phyloP scores from a whole-genome alignment of 35 echinoderm and acorn worm genomes.

The Apostichopus parvimensis region DNA sequence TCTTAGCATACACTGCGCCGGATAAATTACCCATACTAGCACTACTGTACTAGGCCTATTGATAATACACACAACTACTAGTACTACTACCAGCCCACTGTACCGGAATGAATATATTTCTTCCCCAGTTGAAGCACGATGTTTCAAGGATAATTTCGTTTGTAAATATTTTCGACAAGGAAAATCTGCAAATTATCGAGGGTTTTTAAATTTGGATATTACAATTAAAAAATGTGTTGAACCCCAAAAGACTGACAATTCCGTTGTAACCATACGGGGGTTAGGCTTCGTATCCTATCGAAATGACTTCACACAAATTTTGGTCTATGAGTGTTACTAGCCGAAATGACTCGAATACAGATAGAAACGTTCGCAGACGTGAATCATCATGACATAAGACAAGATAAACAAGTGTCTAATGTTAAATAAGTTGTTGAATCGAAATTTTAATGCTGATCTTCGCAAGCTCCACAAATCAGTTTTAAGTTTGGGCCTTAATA shows the following conservation, averaged over 20 bases:
- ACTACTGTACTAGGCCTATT: too few species aligned
- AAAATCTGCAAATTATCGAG: too few species aligned
- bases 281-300: slow-evolving; percentile 8
- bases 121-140: too few species aligned
- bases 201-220: not conserved
- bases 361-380: not conserved
- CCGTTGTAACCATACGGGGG: not conserved
- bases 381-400: not conserved
- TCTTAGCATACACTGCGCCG: too few species aligned
- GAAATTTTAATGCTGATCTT: not conserved
- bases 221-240: not conserved
- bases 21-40: too few species aligned
- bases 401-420: not conserved
- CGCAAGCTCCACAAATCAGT: not conserved
- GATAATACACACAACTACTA: too few species aligned
- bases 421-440: not conserved
- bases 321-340: not conserved
- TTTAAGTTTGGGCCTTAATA: too few species aligned
- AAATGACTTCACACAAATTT: slow-evolving; percentile 9
- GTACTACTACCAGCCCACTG: too few species aligned
- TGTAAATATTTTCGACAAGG: too few species aligned
- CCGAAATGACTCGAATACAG: not conserved
- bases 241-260: not conserved
- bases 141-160: too few species aligned
- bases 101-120: too few species aligned